Conservation (phyloP, 2,888 invertebrate genomes). For the Cenopis cana region DNA sequence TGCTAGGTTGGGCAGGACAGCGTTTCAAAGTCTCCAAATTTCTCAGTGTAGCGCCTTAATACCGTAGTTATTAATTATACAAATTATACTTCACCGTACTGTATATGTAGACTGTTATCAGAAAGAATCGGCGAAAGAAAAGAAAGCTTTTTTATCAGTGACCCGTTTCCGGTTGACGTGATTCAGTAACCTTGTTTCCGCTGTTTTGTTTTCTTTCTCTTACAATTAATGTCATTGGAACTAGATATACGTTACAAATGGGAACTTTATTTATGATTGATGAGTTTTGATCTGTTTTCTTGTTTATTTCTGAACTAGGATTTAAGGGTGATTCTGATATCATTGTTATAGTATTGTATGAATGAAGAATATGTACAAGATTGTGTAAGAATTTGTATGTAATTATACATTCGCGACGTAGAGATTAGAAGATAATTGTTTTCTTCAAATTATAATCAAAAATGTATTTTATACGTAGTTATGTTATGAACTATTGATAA, state of each 20-base stretch:
- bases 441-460: too few relatives aligned
- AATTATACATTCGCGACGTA: too few relatives aligned
- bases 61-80: neutral
- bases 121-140: slow-evolving; percentile 1
- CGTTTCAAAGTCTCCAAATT: too few relatives aligned
- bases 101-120: neutral
- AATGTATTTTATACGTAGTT: too few relatives aligned
- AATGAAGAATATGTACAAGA: too few relatives aligned
- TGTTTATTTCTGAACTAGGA: neutral
- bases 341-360: too few relatives aligned
- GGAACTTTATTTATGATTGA: neutral
- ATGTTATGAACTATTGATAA: too few relatives aligned
- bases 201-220: slow-evolving; percentile 10
- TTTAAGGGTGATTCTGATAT: too few relatives aligned
- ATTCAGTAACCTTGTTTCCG: slow-evolving; percentile 9
- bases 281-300: neutral
- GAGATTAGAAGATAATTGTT: too few relatives aligned
- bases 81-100: neutral
- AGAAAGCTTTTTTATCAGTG: slow-evolving; percentile 24
- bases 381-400: too few relatives aligned
- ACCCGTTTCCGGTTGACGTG: slow-evolving; percentile 19
- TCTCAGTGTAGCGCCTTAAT: too few relatives aligned
- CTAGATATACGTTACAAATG: neutral
- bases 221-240: slow-evolving; percentile 20
- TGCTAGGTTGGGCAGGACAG: too few relatives aligned